Conservation (phyloP, 2,113 vertebrate species). For the Ia io region DNA sequence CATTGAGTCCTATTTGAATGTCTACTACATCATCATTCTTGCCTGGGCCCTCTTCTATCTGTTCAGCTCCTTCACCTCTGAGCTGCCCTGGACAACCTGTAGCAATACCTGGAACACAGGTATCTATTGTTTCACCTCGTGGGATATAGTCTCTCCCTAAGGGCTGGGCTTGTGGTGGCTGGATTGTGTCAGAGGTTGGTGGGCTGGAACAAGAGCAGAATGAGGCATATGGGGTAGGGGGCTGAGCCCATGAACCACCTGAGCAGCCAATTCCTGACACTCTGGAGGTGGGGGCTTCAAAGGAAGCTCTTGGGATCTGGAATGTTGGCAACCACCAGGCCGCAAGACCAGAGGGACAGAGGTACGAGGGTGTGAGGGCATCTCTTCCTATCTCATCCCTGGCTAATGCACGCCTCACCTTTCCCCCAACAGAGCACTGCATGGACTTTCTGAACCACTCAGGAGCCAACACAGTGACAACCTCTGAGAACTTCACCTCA, state of each 20-base stretch:
- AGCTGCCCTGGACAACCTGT: conserved; percentile 92
- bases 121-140: conserved; percentile 57
- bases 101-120: conserved; percentile 93
- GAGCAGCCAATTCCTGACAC: not conserved
- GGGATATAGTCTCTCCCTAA: not conserved
- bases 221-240: not conserved
- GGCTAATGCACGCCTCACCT: not conserved
- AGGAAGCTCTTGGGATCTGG: not conserved
- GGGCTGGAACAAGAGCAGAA: not conserved
- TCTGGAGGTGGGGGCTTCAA: not conserved
- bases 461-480: conserved; percentile 68
- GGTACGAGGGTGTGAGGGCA: not conserved
- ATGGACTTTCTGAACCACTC: conserved; percentile 82
- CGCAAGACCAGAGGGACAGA: not conserved
- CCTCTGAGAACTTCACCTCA: conserved; percentile 84
- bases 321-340: not conserved
- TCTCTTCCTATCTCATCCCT: not conserved
- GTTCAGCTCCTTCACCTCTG: conserved; percentile 87
- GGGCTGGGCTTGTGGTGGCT: too few relatives aligned
- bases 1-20: conserved; percentile 88
- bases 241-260: not conserved
- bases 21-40: conserved; percentile 94
- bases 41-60: conserved; percentile 94
- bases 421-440: conserved; percentile 84
- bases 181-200: not conserved